These are phyloP conservation scores for Ophion slaviceki DNA, from an alignment of 2,888 invertebrate species.

Conservation along the genomic window DNA sequence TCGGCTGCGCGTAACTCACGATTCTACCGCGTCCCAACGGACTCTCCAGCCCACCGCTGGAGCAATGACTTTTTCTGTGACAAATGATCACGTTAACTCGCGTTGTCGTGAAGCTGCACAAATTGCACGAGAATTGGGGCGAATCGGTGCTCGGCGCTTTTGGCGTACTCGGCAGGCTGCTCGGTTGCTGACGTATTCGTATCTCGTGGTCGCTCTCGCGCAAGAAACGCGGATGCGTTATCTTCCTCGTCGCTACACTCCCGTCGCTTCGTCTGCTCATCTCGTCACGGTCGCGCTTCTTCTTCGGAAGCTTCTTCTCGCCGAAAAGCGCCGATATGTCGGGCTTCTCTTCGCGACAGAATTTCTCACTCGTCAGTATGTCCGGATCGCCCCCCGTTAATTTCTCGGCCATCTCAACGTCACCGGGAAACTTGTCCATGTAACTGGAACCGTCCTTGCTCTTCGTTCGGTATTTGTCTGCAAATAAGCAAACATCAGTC, in stretches of 20 bases:
- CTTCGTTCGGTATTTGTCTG: slow-evolving; percentile 87
- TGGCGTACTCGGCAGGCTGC: slow-evolving; percentile 75
- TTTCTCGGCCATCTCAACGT: slow-evolving; percentile 90
- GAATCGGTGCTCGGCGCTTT: slow-evolving; percentile 70
- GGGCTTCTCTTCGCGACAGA: slow-evolving; percentile 84
- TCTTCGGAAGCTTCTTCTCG: slow-evolving; percentile 83
- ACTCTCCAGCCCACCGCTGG: slow-evolving; percentile 79
- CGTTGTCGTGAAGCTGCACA: slow-evolving; percentile 88
- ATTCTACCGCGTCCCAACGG: slow-evolving; percentile 71
- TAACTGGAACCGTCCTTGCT: slow-evolving; percentile 85
- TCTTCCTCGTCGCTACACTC: slow-evolving; percentile 75
- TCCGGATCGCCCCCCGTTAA: slow-evolving; percentile 89
- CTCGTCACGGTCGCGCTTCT: slow-evolving; percentile 77
- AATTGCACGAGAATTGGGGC: slow-evolving; percentile 86
- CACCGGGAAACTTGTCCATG: slow-evolving; percentile 92
- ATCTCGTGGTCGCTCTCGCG: slow-evolving; percentile 86
- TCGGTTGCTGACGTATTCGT: slow-evolving; percentile 86
- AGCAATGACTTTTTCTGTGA: slow-evolving; percentile 89
- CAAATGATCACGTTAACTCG: slow-evolving; percentile 90
- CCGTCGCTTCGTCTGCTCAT: slow-evolving; percentile 70
- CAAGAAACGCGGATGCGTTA: slow-evolving; percentile 84
- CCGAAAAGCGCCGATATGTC: slow-evolving; percentile 85
- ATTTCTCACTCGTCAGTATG: slow-evolving; percentile 87
- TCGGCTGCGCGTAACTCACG: slow-evolving; percentile 67
- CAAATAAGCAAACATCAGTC: slow-evolving; percentile 55